phyloP scores from a whole-genome alignment of 2,113 vertebrate species.

The Nyctereutes procyonoides region DNA sequence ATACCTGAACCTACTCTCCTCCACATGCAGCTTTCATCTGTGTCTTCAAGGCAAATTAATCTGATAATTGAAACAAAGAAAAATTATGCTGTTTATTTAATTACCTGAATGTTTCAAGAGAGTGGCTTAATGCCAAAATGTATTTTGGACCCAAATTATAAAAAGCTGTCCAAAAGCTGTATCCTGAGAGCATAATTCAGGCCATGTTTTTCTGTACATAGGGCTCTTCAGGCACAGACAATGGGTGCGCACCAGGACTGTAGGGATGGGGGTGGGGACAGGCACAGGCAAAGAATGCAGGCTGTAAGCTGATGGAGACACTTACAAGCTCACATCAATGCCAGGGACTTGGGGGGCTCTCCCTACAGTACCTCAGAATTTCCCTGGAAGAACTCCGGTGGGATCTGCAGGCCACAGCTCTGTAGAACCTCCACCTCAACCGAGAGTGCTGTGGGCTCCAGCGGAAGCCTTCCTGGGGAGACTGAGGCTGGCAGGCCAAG shows the following conservation, averaged over 20 bases:
- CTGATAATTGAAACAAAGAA: conserved; percentile 55
- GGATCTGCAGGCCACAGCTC: background rate
- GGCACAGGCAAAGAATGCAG: background rate
- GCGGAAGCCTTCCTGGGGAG: background rate
- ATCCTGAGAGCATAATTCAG: background rate
- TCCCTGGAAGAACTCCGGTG: background rate
- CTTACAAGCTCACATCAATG: background rate
- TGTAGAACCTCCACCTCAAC: background rate
- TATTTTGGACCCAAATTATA: background rate
- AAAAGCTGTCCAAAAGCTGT: background rate
- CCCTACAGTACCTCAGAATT: background rate
- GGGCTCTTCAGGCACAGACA: conserved; percentile 42
- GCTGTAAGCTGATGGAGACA: background rate
- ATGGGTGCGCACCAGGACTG: background rate
- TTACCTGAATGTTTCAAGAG: conserved; percentile 53
- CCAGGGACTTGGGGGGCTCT: background rate
- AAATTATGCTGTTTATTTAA: conserved; percentile 33
- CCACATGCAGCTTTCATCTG: background rate
- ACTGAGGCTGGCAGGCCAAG: background rate
- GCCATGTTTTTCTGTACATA: background rate
- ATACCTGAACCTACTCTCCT: background rate
- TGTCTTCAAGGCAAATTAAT: conserved; percentile 49
- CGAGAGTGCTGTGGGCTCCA: background rate
- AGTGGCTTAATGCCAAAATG: background rate
- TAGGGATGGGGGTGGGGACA: background rate